Conservation (phyloP, 2,888 invertebrate species). For the Melanchra persicariae region DNA sequence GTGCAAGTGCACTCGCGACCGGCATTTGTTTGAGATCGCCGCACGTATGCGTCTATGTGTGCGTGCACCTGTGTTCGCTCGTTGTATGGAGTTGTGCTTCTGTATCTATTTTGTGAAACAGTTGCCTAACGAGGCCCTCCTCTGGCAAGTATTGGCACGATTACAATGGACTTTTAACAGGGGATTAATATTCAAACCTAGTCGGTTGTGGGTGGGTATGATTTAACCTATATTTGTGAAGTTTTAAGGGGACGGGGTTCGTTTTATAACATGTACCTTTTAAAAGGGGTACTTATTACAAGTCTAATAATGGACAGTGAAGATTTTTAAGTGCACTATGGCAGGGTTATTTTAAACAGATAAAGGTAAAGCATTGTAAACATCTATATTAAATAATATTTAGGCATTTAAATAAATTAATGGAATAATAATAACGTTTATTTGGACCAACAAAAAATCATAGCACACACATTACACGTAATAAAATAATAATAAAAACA, state of each 20-base stretch:
- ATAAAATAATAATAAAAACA: too few species aligned
- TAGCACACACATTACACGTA: too few species aligned
- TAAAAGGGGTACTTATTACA: background rate
- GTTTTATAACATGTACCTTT: background rate
- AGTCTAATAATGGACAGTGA: too few species aligned
- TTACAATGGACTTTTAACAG: constrained; percentile 48
- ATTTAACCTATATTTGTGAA: constrained; percentile 22
- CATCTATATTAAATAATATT: too few species aligned
- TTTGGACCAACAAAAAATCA: too few species aligned
- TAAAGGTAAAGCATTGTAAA: too few species aligned
- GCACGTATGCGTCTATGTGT: background rate
- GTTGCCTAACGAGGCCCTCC: constrained; percentile 37
- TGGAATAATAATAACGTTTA: too few species aligned
- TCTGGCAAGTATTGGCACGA: constrained; percentile 22
- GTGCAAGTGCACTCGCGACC: background rate
- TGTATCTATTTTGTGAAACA: background rate
- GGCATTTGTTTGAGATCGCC: background rate
- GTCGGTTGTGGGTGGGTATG: constrained; percentile 1
- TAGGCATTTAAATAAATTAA: too few species aligned
- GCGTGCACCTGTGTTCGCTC: background rate
- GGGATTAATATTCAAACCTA: constrained; percentile 58
- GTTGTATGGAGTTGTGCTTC: constrained; percentile 4
- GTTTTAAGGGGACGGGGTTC: background rate
- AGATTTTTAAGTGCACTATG: too few species aligned
- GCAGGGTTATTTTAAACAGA: too few species aligned